These are phyloP conservation scores for Drosophila niveifrons DNA, from an alignment of 2,888 invertebrate species.

Conservation along the genomic window DNA sequence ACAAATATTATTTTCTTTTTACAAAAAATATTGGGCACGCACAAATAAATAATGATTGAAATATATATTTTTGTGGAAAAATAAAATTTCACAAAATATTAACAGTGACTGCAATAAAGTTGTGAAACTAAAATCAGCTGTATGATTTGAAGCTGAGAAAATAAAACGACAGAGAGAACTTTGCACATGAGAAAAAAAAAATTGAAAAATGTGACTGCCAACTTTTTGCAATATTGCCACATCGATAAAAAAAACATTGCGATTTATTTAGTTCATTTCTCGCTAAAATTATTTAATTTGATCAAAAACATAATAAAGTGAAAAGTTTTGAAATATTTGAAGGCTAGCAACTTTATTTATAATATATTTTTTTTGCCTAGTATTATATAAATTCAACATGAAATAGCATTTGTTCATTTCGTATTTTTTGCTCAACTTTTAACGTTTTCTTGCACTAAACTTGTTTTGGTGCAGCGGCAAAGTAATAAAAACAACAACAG, in stretches of 20 bases:
- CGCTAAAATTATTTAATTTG: not conserved
- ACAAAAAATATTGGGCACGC: not conserved
- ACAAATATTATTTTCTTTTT: not conserved
- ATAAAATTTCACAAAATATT: not conserved
- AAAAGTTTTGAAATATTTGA: not conserved
- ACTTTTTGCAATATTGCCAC: not conserved
- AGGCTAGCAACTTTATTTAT: not conserved
- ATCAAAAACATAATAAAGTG: constrained; percentile 3
- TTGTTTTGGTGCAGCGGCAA: constrained; percentile 28
- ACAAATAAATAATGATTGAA: not conserved
- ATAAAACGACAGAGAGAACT: not conserved
- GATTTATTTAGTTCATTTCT: not conserved
- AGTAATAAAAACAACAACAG: constrained; percentile 34
- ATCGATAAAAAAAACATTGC: constrained; percentile 14
- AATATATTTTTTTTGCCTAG: not conserved
- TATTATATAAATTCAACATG: not conserved
- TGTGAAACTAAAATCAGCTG: not conserved
- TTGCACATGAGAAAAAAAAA: not conserved
- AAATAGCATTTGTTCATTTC: constrained; percentile 21
- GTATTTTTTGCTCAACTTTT: constrained; percentile 1
- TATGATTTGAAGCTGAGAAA: not conserved
- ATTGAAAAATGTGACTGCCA: constrained; percentile 1
- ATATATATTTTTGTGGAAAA: no score
- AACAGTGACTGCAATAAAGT: not conserved
- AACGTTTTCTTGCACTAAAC: constrained; percentile 16